Base-by-base conservation (phyloP, 2,113 vertebrate species). In the Athene noctua region DNA sequence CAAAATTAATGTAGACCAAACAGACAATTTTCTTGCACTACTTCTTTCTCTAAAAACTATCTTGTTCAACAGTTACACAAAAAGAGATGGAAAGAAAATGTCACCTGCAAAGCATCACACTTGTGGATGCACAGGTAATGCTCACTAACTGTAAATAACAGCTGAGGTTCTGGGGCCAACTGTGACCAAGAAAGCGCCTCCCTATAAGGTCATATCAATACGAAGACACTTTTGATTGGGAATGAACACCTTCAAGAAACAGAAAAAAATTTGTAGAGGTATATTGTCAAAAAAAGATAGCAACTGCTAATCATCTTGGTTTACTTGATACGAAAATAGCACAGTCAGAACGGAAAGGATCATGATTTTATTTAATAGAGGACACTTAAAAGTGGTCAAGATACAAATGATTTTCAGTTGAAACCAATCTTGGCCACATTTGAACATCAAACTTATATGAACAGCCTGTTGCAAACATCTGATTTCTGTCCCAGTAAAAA, bases 151-250 rank as follows among this genome's bases (percentile, higher is more conserved):
- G 18, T n/a, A 59, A 68, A 62, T 26, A 57, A 78, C 27, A 77
- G 14, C 32, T 67, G 65, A 82, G 47, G 15, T 34, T 59, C 49
- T 46, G 42, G 77, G 27, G 38, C 17, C 55, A 71, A 82, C 19
- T 81, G 47, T 13, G n/a, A 52, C 57, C 87, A 47, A 88, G 22
- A 61, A 65, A 38, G 8, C 61, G 29, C 47, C 82, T 42, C 36
- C 47, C 44, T 52, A 32, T 17, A 27, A 62, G 0, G 1, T 27
- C 14, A 1, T 5, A 54, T 29, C n/a, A 59, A 13, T 7, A n/a
- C 11, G 17, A 75, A 67, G 1, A 21, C 19, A 57, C 57, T 77
- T 77, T 44, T 67, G 30, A 66, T 52, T 59, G 88, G 54, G n/a
- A 88, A 13, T 20, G 11, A 90, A 80, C 25, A 54, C 10, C 6